These are phyloP conservation scores for Bagarius yarrelli DNA, from an alignment of 2,113 vertebrate species.

Conservation along the genomic window DNA sequence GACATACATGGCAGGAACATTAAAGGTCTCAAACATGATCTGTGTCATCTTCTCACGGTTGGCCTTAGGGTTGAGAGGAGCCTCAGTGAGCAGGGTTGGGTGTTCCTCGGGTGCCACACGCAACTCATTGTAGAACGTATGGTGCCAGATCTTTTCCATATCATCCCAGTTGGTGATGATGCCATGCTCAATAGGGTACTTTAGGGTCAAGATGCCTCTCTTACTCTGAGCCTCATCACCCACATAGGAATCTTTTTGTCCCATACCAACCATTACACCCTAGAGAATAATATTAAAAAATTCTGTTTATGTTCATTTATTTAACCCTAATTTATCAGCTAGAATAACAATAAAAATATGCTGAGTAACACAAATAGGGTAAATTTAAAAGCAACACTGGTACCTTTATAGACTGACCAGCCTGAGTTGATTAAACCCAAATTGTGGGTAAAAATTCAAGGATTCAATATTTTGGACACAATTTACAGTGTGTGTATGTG, in stretches of 20 bases:
- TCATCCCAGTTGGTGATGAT: no score
- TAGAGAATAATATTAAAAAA: constrained; percentile 44
- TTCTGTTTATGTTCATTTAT: background rate
- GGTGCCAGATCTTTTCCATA: no score
- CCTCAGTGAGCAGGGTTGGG: constrained; percentile 17
- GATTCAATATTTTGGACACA: background rate
- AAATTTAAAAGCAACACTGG: background rate
- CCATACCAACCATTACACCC: constrained; percentile 96
- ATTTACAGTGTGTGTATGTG: background rate
- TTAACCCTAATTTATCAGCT: background rate
- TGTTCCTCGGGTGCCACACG: no score
- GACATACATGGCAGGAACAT: constrained; percentile 59
- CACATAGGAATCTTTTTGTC: no score
- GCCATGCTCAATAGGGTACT: no score
- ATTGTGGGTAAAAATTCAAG: background rate
- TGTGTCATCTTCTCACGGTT: constrained; percentile 96
- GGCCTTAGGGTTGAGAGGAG: constrained; percentile 59
- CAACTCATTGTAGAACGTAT: no score
- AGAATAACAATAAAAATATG: background rate
- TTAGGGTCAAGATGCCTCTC: no score
- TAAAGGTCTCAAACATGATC: constrained; percentile 80
- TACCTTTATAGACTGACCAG: background rate
- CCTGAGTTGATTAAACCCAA: background rate
- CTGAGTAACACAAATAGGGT: background rate
- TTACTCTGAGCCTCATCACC: no score